Evolutionary conservation across 1,140 invertebrate species (phyloP).

Genomic region (Venustaconcha ellipsiformis): DNA sequence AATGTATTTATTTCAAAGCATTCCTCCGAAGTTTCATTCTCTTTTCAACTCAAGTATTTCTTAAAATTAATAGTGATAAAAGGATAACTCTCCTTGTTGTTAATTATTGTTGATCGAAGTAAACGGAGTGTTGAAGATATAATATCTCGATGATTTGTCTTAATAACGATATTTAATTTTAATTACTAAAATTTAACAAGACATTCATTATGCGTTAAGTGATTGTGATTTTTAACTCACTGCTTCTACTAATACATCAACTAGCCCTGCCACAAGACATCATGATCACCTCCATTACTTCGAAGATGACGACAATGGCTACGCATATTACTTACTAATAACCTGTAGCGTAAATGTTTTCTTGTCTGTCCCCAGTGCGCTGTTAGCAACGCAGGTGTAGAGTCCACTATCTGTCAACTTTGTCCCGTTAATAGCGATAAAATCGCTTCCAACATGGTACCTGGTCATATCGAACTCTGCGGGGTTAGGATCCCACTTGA

Average conservation of each 20-base stretch:
- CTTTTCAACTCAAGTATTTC: too few relatives aligned
- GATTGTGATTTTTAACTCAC: background rate
- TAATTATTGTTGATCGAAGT: too few relatives aligned
- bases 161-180: too few relatives aligned
- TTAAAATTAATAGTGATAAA: too few relatives aligned
- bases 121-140: too few relatives aligned
- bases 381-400: slow-evolving; percentile 14
- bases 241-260: background rate
- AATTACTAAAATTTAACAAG: too few relatives aligned
- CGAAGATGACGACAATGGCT: background rate
- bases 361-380: slow-evolving; percentile 14
- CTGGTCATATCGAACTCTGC: background rate
- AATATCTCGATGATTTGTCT: too few relatives aligned
- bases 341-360: slow-evolving; percentile 22
- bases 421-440: background rate
- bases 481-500: slow-evolving; percentile 18
- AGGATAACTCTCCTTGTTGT: too few relatives aligned
- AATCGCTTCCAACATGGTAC: background rate
- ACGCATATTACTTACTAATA: slow-evolving; percentile 14
- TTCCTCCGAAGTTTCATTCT: too few relatives aligned
- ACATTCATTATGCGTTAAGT: too few relatives aligned
- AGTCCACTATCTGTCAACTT: slow-evolving; percentile 3
- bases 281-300: background rate
- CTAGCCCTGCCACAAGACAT: background rate
- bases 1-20: too few relatives aligned